Conservation (phyloP, 2,888 invertebrate species). For the Drosophila niveifrons region DNA sequence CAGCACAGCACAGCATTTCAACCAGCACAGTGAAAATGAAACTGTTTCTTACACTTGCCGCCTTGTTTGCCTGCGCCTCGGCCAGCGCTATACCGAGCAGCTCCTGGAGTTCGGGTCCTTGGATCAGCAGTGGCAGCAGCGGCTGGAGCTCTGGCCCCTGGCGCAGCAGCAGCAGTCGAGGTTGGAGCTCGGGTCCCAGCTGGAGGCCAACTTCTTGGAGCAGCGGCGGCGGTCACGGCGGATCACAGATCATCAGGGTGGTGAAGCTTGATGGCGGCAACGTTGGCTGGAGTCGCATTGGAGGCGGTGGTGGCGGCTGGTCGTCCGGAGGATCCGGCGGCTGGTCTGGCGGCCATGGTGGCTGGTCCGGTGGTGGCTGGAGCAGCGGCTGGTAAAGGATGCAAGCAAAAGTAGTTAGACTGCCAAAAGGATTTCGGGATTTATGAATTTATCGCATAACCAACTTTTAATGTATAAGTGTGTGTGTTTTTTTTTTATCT, state of each 20-base stretch:
- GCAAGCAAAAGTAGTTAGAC: slow-evolving; percentile 7
- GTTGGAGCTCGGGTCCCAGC: slow-evolving; percentile 6
- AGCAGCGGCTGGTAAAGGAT: slow-evolving; percentile 55
- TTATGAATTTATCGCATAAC: slow-evolving; percentile 13
- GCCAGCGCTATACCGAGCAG: slow-evolving; percentile 53
- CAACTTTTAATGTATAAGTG: neutral
- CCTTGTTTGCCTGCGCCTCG: slow-evolving; percentile 69
- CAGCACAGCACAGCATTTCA: slow-evolving; percentile 16
- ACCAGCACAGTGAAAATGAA: slow-evolving; percentile 62
- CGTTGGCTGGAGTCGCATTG: slow-evolving; percentile 43
- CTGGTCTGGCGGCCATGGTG: slow-evolving; percentile 45
- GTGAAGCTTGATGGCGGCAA: neutral
- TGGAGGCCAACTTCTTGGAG: slow-evolving; percentile 16
- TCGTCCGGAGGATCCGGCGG: slow-evolving; percentile 45
- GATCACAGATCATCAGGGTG: neutral
- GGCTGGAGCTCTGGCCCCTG: slow-evolving; percentile 24
- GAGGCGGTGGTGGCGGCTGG: slow-evolving; percentile 49
- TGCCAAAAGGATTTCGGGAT: neutral
- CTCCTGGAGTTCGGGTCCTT: slow-evolving; percentile 38
- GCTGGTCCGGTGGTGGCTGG: slow-evolving; percentile 52
- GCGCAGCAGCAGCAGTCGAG: slow-evolving; percentile 13
- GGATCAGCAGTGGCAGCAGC: slow-evolving; percentile 27
- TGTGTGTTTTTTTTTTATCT: slow-evolving; percentile 25
- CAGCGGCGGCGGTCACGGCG: neutral
- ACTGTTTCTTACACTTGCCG: slow-evolving; percentile 72